Percentiles rank a stretch among this genome's conserved stretches.
Conservation (phyloP, 2,113 vertebrate genomes). For the Sigmodon hispidus region DNA sequence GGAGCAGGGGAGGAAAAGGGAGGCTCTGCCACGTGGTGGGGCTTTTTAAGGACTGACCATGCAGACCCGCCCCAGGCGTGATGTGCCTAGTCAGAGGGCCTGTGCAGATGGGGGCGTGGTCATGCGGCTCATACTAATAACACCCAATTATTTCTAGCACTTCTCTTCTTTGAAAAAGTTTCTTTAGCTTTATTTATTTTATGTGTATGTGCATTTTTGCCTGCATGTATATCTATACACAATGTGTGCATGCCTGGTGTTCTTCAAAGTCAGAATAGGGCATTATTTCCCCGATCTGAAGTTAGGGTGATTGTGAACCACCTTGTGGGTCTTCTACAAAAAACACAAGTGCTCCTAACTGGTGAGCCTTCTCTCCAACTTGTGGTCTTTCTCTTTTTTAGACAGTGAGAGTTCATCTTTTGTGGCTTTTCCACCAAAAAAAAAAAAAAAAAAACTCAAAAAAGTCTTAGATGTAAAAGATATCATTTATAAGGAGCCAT, state of each 20-base stretch:
- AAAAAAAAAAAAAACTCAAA: conserved; percentile 44
- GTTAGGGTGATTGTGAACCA: neutral
- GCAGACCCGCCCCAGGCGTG: too few species aligned
- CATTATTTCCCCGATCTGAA: neutral
- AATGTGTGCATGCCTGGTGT: neutral
- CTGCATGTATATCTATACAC: neutral
- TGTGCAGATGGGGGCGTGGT: too few species aligned
- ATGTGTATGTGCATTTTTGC: neutral
- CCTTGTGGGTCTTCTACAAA: neutral
- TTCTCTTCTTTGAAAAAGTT: neutral
- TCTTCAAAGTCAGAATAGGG: neutral
- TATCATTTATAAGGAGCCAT: neutral
- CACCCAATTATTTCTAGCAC: neutral
- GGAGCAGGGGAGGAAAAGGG: too few species aligned
- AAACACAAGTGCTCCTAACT: neutral
- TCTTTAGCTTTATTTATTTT: neutral
- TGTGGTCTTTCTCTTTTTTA: neutral
- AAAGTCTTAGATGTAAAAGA: neutral
- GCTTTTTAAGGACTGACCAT: too few species aligned
- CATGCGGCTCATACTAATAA: too few species aligned
- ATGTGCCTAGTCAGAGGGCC: too few species aligned
- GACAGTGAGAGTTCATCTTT: neutral
- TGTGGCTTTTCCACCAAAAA: neutral
- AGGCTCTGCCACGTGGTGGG: too few species aligned
- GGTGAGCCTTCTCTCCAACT: neutral